phyloP scores from a whole-genome alignment of 2,888 invertebrate genomes.

The Azorinus chamasolen region DNA sequence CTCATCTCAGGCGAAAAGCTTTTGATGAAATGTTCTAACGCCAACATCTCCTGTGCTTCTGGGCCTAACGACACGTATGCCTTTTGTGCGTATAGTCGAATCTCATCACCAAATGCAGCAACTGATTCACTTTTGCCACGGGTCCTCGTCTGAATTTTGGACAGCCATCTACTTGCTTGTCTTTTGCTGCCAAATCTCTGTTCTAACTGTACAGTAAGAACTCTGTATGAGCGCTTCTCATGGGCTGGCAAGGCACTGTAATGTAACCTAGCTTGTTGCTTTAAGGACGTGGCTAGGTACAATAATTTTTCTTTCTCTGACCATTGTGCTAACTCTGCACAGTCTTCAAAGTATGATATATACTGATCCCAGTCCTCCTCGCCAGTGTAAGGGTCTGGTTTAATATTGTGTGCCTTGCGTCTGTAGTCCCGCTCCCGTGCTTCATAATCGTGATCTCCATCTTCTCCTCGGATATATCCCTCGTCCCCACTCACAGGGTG shows the following conservation, averaged over 20 bases:
- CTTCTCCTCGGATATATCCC: too few relatives aligned
- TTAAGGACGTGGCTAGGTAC: slow-evolving; percentile 22
- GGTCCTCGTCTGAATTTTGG: too few relatives aligned
- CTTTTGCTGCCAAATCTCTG: too few relatives aligned
- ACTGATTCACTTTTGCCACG: too few relatives aligned
- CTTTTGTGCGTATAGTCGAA: background rate
- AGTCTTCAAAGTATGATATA: slow-evolving; percentile 39
- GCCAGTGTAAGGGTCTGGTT: slow-evolving; percentile 34
- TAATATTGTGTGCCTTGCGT: slow-evolving; percentile 9
- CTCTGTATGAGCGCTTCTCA: slow-evolving; percentile 16
- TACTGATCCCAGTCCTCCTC: slow-evolving; percentile 50
- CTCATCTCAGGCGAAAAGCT: slow-evolving; percentile 12
- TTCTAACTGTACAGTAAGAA: too few relatives aligned
- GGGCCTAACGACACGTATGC: too few relatives aligned
- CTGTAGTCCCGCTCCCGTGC: background rate
- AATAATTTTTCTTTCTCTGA: slow-evolving; percentile 30
- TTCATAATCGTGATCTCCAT: background rate
- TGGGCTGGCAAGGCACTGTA: slow-evolving; percentile 14
- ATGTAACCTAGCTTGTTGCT: slow-evolving; percentile 23
- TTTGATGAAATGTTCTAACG: slow-evolving; percentile 13
- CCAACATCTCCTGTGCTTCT: too few relatives aligned
- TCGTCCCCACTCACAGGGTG: slow-evolving; percentile 9
- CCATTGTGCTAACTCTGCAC: slow-evolving; percentile 41
- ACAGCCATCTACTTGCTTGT: too few relatives aligned
- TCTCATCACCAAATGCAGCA: slow-evolving; percentile 7